A percentile compares a stretch with the other conserved stretches of the same genome.
These are phyloP conservation scores for Heliconius aoede DNA, from an alignment of 2,888 invertebrate species.

Conservation along the genomic window DNA sequence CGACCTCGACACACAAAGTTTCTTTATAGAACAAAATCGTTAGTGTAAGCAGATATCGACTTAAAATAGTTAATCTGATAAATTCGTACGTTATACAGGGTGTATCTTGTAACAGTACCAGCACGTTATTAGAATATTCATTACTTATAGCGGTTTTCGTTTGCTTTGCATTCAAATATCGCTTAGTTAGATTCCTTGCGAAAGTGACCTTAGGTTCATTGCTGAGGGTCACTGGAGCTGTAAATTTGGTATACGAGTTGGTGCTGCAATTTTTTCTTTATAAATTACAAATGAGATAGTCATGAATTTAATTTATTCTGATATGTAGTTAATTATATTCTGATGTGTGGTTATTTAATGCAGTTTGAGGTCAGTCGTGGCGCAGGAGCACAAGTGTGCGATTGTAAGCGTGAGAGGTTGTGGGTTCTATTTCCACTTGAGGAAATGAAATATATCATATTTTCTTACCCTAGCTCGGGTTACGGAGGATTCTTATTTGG, in stretches of 20 bases:
- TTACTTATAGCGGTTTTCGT: constrained; percentile 38
- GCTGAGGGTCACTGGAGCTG: constrained; percentile 29
- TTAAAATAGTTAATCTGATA: background rate
- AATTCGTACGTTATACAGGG: constrained; percentile 15
- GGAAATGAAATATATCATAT: too few relatives aligned
- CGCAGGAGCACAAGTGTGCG: background rate
- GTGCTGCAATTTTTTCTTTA: constrained; percentile 16
- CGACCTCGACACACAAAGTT: too few relatives aligned
- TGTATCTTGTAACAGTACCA: constrained; percentile 4
- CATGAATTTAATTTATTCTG: background rate
- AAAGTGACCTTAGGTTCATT: constrained; percentile 43
- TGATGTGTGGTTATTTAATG: too few relatives aligned
- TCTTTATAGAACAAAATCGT: background rate
- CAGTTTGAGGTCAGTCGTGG: background rate
- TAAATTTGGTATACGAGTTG: constrained; percentile 29
- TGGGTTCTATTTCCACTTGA: background rate
- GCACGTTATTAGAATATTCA: constrained; percentile 41
- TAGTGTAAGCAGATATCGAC: background rate
- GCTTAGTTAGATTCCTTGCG: constrained; percentile 33
- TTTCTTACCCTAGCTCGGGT: too few relatives aligned
- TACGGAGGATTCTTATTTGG: too few relatives aligned
- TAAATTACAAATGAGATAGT: constrained; percentile 1
- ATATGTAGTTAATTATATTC: background rate
- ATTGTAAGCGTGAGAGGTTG: background rate
- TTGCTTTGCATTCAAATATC: constrained; percentile 36